Base-by-base conservation (phyloP, 2,888 invertebrate species). In the Cheilosia vulpina region DNA sequence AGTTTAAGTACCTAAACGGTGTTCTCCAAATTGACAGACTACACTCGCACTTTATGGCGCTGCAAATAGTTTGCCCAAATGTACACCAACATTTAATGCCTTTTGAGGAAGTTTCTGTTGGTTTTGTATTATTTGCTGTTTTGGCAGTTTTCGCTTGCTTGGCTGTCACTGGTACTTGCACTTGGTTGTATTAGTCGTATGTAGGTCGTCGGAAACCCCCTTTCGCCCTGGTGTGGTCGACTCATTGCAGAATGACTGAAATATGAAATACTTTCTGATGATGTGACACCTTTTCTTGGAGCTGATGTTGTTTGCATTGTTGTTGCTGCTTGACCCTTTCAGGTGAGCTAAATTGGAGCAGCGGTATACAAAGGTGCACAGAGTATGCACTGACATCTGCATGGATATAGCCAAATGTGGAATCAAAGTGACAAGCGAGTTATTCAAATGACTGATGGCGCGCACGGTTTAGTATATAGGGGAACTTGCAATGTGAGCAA, bases 321-420 rank as follows among this genome's bases (percentile, higher is more conserved):
- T 47, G 47, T 63, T 68, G 24, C 63, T 62, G 50, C 31, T 77
- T 83, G 79, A 79, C 73, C 78, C 83, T 60, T 60, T 71, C 71
- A 83, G 79, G 79, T 83, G 79, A 83, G 78, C 68, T 45, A 57
- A 78, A 79, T 63, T 79, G 79, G 83, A 73, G 73, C 78, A 55
- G 7, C 24, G 52, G 65, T 68, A 60, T 38, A 62, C 63, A 62
- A 62, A 62, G 43, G 45, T 27, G 17, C 45, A 38, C 13, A 58
- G 27, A 24, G 27, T 62, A 60, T 60, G 41, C 41, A 60, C n/a
- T 17, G 15, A 17, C 38, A 38, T 45, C 17, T 21, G 15, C 24
- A 17, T 45, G 24, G 13, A 21, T 50, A 34, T 34, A 24, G 17
- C 34, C 4, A 52, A 41, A 24, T 58, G 15, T 45, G 60, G 27